phyloP scores from a whole-genome alignment of 2,797 vertebrate genomes.

The Phataginus tricuspis region DNA sequence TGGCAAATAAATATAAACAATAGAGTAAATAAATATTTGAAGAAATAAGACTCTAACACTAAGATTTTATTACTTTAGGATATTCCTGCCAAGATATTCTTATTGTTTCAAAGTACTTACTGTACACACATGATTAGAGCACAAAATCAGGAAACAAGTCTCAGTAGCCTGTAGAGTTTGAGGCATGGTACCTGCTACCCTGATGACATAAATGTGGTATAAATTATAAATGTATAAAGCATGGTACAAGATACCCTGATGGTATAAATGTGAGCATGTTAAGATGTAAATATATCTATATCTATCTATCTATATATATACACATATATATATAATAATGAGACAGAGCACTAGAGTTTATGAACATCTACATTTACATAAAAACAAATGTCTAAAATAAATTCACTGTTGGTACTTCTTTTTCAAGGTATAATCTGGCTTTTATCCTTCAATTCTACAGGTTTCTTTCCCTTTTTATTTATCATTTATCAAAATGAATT shows the following conservation, averaged over 20 bases:
- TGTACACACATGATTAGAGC: background rate
- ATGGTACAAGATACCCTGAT: too few relatives aligned
- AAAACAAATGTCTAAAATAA: background rate
- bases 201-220: too few relatives aligned
- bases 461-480: background rate
- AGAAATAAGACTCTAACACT: background rate
- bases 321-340: too few relatives aligned
- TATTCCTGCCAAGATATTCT: background rate
- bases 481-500: background rate
- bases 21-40: background rate
- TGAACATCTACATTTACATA: background rate
- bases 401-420: background rate
- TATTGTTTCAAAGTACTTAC: background rate
- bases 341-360: background rate
- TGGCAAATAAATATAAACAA: background rate
- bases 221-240: too few relatives aligned
- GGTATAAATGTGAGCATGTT: too few relatives aligned
- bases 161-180: too few relatives aligned
- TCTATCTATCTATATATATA: too few relatives aligned
- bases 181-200: too few relatives aligned
- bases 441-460: background rate
- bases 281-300: too few relatives aligned
- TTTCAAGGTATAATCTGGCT: background rate
- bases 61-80: background rate
- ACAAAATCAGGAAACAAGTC: background rate